Percentiles rank a stretch among this genome's conserved stretches.
These are phyloP conservation scores for Pantherophis vulpinus DNA, from an alignment of 2,797 vertebrate genomes.

Conservation along the genomic window DNA sequence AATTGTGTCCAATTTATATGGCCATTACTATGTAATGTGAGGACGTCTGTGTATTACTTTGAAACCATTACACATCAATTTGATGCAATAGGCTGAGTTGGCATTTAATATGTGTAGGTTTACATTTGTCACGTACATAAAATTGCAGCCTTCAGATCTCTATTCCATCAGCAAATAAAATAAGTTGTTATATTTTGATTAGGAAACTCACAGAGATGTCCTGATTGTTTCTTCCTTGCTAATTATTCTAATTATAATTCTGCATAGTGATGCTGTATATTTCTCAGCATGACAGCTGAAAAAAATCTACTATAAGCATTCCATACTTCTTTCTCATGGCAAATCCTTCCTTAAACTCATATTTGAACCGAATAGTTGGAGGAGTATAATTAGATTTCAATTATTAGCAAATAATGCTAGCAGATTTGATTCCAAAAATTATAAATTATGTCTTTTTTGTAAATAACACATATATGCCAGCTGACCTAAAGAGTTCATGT, in stretches of 20 bases:
- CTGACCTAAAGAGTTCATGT: neutral
- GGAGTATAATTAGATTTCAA: neutral
- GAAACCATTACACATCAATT: neutral
- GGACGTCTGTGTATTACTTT: neutral
- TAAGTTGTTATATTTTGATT: neutral
- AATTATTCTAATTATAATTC: slow-evolving; percentile 16
- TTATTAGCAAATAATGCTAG: neutral
- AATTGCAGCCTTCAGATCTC: neutral
- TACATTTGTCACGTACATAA: neutral
- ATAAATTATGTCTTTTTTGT: neutral
- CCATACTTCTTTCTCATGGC: neutral
- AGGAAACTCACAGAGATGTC: neutral
- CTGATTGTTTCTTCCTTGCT: neutral
- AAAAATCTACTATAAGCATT: neutral
- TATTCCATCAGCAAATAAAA: neutral
- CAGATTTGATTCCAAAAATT: neutral
- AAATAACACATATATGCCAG: neutral
- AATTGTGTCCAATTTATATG: neutral
- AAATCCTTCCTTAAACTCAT: neutral
- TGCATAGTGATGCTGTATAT: neutral
- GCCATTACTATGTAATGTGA: neutral
- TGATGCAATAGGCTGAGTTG: neutral
- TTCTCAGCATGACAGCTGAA: neutral
- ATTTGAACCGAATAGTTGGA: neutral
- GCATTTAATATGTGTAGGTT: neutral